Conservation (phyloP, 2,888 invertebrate genomes). For the Agelastica alni region DNA sequence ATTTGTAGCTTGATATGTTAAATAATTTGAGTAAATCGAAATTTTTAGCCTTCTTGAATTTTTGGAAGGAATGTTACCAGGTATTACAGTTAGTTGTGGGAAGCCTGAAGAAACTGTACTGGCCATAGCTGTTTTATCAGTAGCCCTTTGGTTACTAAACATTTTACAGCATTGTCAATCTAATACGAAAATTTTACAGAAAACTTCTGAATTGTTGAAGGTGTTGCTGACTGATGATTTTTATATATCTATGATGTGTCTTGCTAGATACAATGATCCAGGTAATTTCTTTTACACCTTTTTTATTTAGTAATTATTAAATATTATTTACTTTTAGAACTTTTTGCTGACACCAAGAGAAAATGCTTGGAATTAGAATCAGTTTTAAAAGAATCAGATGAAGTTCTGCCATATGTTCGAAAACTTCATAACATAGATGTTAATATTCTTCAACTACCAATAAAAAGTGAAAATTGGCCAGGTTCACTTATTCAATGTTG, state of each 20-base stretch:
- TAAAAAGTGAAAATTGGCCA: conserved; percentile 48
- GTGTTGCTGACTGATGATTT: conserved; percentile 68
- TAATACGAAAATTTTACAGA: conserved; percentile 63
- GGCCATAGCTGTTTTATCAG: conserved; percentile 81
- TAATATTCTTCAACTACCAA: conserved; percentile 41
- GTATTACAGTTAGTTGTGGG: conserved; percentile 68
- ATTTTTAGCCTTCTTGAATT: conserved; percentile 79
- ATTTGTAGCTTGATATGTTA: not conserved
- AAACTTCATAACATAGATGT: conserved; percentile 47
- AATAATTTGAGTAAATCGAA: not conserved
- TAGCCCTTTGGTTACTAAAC: conserved; percentile 80
- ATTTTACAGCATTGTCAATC: conserved; percentile 64
- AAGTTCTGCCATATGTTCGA: conserved; percentile 38
- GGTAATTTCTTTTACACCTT: conserved; percentile 53
- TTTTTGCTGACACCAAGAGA: conserved; percentile 59
- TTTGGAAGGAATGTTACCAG: conserved; percentile 69
- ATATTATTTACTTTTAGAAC: too few species aligned
- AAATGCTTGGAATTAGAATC: conserved; percentile 76
- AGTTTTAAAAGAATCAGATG: conserved; percentile 48
- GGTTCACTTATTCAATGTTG: conserved; percentile 66
- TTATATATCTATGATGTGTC: conserved; percentile 78
- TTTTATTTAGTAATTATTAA: not conserved
- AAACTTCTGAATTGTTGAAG: conserved; percentile 66
- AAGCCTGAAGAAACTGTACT: conserved; percentile 87
- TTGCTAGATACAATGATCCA: conserved; percentile 80